Percentiles rank a stretch among this genome's conserved stretches.
These are phyloP conservation scores for Regulus satrapa DNA, from an alignment of 2,113 vertebrate genomes.

Conservation along the genomic window DNA sequence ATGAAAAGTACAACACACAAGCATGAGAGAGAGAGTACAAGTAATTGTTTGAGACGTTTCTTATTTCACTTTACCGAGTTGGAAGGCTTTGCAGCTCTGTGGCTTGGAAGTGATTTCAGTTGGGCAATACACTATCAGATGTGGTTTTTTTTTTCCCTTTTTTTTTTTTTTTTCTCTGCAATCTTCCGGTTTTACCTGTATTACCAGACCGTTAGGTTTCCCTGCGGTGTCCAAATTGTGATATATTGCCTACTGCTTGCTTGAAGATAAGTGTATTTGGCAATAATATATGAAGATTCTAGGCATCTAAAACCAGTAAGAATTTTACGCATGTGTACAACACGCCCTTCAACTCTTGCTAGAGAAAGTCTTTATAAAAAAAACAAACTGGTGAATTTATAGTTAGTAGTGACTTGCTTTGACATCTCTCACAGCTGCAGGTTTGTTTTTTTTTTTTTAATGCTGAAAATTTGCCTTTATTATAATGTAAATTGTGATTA, in stretches of 20 bases:
- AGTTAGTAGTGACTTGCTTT: slow-evolving; percentile 80
- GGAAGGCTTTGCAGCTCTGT: slow-evolving; percentile 75
- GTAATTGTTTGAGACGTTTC: slow-evolving; percentile 74
- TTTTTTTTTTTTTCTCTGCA: slow-evolving; percentile 34
- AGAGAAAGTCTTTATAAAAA: slow-evolving; percentile 68
- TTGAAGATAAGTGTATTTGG: slow-evolving; percentile 79
- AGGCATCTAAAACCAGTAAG: slow-evolving; percentile 68
- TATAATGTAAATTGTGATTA: slow-evolving; percentile 84
- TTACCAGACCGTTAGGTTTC: slow-evolving; percentile 75
- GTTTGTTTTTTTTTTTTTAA: too few relatives aligned
- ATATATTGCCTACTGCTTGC: slow-evolving; percentile 81
- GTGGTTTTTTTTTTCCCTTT: slow-evolving; percentile 49
- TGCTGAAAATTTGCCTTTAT: slow-evolving; percentile 81
- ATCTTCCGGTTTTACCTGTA: slow-evolving; percentile 76
- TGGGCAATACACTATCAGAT: slow-evolving; percentile 74
- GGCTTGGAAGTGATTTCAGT: slow-evolving; percentile 75
- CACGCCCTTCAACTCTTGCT: slow-evolving; percentile 76
- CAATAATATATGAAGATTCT: slow-evolving; percentile 74
- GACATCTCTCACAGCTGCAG: slow-evolving; percentile 79
- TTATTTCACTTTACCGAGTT: slow-evolving; percentile 67
- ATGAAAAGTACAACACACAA: slow-evolving; percentile 62
- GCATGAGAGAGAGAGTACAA: slow-evolving; percentile 69
- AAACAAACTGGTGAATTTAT: slow-evolving; percentile 79
- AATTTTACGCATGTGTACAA: slow-evolving; percentile 75
- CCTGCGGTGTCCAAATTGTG: slow-evolving; percentile 79